A percentile compares a stretch with the other conserved stretches of the same genome.
These are phyloP conservation scores for Stegostoma tigrinum DNA, from an alignment of 2,113 vertebrate species.

Conservation along the genomic window DNA sequence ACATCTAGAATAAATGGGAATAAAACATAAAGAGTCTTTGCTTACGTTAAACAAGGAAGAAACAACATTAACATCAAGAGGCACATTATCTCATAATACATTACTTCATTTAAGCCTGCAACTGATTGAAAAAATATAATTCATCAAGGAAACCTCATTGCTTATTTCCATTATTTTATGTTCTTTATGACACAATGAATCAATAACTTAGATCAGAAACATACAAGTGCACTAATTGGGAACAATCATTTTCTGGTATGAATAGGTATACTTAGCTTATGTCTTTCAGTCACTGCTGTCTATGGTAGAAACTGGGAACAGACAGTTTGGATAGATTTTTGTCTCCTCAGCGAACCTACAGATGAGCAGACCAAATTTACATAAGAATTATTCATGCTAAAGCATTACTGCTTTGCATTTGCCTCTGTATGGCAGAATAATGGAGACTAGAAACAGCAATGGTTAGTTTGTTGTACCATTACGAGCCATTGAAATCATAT, in stretches of 20 bases:
- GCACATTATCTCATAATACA: conserved; percentile 60
- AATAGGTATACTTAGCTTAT: neutral
- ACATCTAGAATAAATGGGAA: neutral
- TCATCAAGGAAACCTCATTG: conserved; percentile 60
- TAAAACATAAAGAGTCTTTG: neutral
- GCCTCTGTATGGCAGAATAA: neutral
- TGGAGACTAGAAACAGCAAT: neutral
- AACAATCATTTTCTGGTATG: neutral
- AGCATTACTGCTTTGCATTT: neutral
- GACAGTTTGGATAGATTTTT: neutral
- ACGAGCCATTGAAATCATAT: neutral
- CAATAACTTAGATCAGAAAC: neutral
- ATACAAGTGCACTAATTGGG: neutral
- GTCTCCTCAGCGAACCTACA: neutral
- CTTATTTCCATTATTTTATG: neutral
- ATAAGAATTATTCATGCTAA: neutral
- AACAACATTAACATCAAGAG: conserved; percentile 61
- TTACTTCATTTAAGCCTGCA: conserved; percentile 64
- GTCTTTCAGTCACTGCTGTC: neutral
- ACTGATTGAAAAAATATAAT: conserved; percentile 61
- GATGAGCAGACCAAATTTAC: neutral
- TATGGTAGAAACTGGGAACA: neutral
- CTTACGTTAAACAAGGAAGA: conserved; percentile 41
- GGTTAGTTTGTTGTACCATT: neutral
- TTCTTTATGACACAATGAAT: neutral